Conservation (phyloP, 1,140 invertebrate genomes). For the Cyphomyrmex costatus region DNA sequence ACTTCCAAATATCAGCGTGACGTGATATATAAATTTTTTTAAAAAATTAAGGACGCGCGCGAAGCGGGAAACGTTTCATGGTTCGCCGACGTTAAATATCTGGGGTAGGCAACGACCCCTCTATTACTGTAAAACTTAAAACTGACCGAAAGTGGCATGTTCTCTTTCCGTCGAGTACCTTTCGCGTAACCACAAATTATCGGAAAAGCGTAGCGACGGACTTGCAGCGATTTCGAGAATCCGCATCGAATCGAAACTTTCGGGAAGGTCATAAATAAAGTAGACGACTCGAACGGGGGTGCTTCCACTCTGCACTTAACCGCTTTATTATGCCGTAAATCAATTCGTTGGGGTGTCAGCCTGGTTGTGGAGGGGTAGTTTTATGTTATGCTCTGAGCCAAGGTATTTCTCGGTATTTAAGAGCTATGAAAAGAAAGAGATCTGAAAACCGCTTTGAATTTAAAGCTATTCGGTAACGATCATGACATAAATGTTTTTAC, state of each 20-base stretch:
- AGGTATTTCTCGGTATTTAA: constrained; percentile 11
- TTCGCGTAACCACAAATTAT: constrained; percentile 32
- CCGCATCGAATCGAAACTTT: constrained; percentile 78
- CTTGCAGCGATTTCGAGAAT: constrained; percentile 62
- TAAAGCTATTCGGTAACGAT: neutral
- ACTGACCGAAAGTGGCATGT: constrained; percentile 25
- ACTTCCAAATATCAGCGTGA: neutral
- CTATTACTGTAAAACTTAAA: constrained; percentile 41
- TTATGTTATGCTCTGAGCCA: neutral
- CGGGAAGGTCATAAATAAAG: constrained; percentile 78
- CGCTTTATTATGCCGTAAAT: constrained; percentile 81
- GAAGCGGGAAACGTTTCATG: constrained; percentile 48
- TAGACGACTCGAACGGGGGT: constrained; percentile 57
- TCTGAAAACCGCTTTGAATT: neutral
- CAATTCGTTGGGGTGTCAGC: constrained; percentile 57
- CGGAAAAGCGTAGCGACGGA: constrained; percentile 35
- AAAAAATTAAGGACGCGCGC: constrained; percentile 6
- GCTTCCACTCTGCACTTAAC: constrained; percentile 75
- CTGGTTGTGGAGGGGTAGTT: constrained; percentile 34
- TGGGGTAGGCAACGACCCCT: neutral
- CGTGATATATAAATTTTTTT: neutral
- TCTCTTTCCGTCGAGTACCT: neutral
- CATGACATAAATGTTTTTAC: neutral
- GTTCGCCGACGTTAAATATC: constrained; percentile 29
- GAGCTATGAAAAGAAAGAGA: constrained; percentile 29